phyloP scores from a whole-genome alignment of 2,113 vertebrate genomes.

The Siniperca knerii region DNA sequence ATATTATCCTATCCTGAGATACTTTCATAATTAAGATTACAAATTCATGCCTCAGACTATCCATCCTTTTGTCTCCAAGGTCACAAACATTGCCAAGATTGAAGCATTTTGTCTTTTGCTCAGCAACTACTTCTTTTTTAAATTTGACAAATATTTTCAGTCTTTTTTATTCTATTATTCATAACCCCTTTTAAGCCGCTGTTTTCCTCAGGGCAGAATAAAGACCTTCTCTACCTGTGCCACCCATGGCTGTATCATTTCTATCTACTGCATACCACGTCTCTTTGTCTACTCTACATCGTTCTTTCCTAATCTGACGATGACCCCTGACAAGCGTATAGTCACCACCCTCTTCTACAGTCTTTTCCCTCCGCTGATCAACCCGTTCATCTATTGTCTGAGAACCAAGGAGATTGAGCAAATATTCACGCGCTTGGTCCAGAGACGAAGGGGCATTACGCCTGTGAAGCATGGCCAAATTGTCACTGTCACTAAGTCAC shows the following conservation, averaged over 20 bases:
- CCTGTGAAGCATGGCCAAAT: neutral
- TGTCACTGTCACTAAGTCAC: slow-evolving; percentile 3
- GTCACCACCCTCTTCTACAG: slow-evolving; percentile 60
- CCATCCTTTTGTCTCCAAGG: no score
- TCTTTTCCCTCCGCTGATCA: slow-evolving; percentile 64
- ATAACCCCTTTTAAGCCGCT: neutral
- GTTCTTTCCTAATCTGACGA: slow-evolving; percentile 19
- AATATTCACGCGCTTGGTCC: slow-evolving; percentile 37
- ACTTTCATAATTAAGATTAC: no score
- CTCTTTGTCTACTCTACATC: slow-evolving; percentile 54
- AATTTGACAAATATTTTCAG: neutral
- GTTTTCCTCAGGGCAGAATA: slow-evolving; percentile 34
- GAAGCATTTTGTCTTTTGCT: no score
- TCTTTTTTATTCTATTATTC: neutral
- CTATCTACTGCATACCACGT: slow-evolving; percentile 58
- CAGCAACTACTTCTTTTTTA: no score
- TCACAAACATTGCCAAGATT: no score
- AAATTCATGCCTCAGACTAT: no score
- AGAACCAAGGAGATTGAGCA: slow-evolving; percentile 65
- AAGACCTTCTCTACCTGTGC: slow-evolving; percentile 69
- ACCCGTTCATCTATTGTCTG: slow-evolving; percentile 68
- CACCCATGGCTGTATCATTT: slow-evolving; percentile 65
- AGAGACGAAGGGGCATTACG: neutral
- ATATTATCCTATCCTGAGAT: no score
- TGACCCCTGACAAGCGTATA: slow-evolving; percentile 47